phyloP scores from a whole-genome alignment of 2,113 vertebrate species.

The Pteronura brasiliensis region DNA sequence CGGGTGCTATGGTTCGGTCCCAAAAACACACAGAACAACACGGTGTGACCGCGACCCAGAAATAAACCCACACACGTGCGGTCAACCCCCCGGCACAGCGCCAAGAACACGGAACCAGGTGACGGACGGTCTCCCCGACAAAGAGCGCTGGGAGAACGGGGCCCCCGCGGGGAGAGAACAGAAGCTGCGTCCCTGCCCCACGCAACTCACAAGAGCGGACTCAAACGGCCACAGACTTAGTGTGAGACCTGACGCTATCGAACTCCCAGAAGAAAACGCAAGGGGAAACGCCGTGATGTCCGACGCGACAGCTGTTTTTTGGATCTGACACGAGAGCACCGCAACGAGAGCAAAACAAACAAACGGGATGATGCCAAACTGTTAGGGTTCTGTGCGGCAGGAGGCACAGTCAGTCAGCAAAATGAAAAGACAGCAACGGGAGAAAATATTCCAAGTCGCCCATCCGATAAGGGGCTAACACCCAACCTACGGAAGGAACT shows the following conservation, averaged over 20 bases:
- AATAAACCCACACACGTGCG: background rate
- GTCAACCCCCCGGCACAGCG: background rate
- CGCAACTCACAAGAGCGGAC: background rate
- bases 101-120: background rate
- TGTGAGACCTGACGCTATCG: background rate
- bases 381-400: background rate
- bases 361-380: background rate
- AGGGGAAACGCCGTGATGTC: background rate
- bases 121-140: background rate
- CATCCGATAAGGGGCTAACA: background rate
- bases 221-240: background rate
- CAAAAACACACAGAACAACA: background rate
- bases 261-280: background rate
- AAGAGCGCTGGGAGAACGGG: background rate
- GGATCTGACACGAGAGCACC: background rate
- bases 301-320: background rate
- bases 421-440: background rate
- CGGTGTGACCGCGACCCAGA: background rate
- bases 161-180: background rate
- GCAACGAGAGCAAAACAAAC: background rate
- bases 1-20: background rate
- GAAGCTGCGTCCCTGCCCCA: background rate
- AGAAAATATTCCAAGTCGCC: background rate
- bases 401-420: background rate
- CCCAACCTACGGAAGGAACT: background rate